These are phyloP conservation scores for Otis tarda DNA, from an alignment of 2,113 vertebrate genomes.

Conservation along the genomic window DNA sequence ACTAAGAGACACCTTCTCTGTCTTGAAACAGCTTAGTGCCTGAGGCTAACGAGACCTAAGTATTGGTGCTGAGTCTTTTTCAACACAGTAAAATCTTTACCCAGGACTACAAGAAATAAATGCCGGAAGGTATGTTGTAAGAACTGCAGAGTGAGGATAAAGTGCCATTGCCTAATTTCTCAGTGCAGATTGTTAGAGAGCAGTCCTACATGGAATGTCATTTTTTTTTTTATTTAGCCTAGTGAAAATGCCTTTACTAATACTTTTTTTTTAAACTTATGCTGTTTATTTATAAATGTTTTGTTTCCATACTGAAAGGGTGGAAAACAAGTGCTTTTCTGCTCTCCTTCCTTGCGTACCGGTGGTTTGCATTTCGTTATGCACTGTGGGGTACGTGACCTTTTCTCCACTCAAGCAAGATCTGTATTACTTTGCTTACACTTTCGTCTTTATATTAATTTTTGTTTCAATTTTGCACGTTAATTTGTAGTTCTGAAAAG, in stretches of 20 bases:
- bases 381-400: background rate
- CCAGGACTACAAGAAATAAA: background rate
- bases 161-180: background rate
- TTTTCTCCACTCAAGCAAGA: background rate
- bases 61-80: background rate
- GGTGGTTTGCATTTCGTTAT: background rate
- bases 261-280: background rate
- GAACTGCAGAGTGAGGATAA: background rate
- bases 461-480: constrained; percentile 23
- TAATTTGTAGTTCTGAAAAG: background rate
- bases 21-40: background rate
- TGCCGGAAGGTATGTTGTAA: background rate
- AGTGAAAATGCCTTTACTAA: background rate
- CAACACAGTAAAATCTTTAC: background rate
- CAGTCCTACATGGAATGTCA: background rate
- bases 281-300: background rate
- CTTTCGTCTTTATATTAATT: background rate
- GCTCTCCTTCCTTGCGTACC: background rate
- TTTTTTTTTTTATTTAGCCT: background rate
- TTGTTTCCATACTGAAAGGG: background rate
- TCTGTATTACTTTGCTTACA: background rate
- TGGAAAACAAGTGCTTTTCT: constrained; percentile 11
- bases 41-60: background rate
- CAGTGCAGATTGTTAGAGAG: background rate
- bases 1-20: background rate